Base-by-base conservation (phyloP, 2,113 vertebrate species). In the Ceratotherium simum region DNA sequence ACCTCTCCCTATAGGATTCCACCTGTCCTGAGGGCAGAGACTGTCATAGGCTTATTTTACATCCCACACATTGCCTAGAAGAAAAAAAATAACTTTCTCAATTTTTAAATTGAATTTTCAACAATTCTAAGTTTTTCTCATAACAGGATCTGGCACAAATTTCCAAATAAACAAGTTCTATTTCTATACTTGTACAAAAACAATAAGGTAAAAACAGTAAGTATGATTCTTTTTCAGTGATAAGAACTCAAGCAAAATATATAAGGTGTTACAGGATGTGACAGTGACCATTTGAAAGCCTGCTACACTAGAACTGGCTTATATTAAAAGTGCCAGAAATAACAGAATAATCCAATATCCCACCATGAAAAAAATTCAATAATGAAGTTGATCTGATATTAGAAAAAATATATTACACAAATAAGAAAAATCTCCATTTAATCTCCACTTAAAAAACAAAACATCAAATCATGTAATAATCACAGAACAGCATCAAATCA, bases 201-300 rank as follows among this genome's bases (percentile, higher is more conserved):
- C 31, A 85, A 8, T 88, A 94, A 90, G 69, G 54, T 76, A 84
- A 78, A 93, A 93, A 84, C 20, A 69, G 0, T 64, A 85, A 79
- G 42, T 51, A 64, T 82, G 33, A 27, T 69, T 87, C 60, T 69
- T 36, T 62, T 75, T 76, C 75, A 95, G 82, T 60, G 60, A 62
- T 31, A 81, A 75, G 20, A 94, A 96, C 17, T 3, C 17, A 87
- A 69, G 82, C 20, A 82, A 96, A 82, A 82, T 62, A 58, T 60
- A 23, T 51, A 87, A 87, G 67, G 67, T 82, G 46, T 58, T 58
- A 91, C 27, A 16, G 14, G 10, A 13, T 67, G 6, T 23, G 69
- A 81, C 5, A 67, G 51, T 95, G 90, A 93, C 48, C n/a, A 81
- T 72, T 97, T 96, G 73, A 90, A 79, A 97, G 86, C 42, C 89